A percentile compares a stretch with the other conserved stretches of the same genome.
Evolutionary conservation across 2,797 vertebrate species (phyloP).

Genomic region (Eulemur albifrons): DNA sequence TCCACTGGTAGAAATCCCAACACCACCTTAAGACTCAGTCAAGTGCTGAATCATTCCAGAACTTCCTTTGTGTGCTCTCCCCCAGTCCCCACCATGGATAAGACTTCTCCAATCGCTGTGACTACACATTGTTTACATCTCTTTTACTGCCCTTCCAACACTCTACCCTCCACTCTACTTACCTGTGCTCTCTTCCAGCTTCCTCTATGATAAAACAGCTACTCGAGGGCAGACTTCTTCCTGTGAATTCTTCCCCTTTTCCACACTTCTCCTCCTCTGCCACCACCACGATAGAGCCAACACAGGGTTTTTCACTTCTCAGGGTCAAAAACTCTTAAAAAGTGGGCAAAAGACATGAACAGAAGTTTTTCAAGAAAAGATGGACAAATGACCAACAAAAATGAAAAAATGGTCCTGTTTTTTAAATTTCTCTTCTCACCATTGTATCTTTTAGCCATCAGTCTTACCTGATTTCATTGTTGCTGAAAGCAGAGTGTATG

Average conservation of each 20-base stretch:
- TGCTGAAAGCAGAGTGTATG: not conserved
- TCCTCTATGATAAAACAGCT: not conserved
- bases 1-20: not conserved
- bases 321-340: not conserved
- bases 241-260: not conserved
- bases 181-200: not conserved
- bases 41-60: not conserved
- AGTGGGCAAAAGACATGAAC: no score
- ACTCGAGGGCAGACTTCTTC: not conserved
- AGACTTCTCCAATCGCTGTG: not conserved
- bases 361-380: no score
- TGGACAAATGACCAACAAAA: no score
- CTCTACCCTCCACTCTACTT: not conserved
- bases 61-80: not conserved
- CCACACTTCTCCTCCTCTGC: not conserved
- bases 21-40: not conserved
- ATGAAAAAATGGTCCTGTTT: not conserved
- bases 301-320: not conserved
- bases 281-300: not conserved
- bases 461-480: not conserved
- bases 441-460: not conserved
- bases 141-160: not conserved
- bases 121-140: not conserved
- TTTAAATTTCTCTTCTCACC: not conserved
- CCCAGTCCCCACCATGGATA: not conserved